Conservation (phyloP, 1,140 invertebrate species). For the Procambarus virginalis region DNA sequence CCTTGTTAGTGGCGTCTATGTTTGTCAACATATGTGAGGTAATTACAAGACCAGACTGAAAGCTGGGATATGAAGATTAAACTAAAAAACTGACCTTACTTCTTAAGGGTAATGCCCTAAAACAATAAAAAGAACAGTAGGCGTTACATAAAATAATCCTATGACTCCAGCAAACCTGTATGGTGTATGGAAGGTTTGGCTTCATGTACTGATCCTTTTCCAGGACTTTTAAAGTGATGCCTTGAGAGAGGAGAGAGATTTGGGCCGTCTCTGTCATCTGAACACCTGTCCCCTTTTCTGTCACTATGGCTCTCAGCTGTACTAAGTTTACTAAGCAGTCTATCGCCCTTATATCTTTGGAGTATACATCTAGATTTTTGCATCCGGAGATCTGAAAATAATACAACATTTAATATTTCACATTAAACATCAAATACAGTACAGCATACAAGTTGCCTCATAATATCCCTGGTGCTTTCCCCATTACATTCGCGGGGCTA, state of each 20-base stretch:
- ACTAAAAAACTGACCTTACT: neutral
- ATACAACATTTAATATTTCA: neutral
- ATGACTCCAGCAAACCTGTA: neutral
- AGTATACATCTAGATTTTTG: neutral
- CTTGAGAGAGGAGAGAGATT: neutral
- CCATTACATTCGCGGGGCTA: too few species aligned
- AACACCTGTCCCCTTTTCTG: slow-evolving; percentile 15
- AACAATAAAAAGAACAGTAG: neutral
- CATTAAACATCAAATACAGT: neutral
- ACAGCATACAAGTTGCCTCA: neutral
- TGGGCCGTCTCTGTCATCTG: neutral
- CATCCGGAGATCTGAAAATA: slow-evolving; percentile 4
- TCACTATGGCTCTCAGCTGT: neutral
- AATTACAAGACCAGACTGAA: neutral
- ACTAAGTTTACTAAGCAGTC: neutral
- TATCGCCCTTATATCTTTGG: neutral
- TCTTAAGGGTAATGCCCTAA: neutral
- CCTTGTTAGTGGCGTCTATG: too few species aligned
- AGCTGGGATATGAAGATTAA: neutral
- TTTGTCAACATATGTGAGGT: too few species aligned
- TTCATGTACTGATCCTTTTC: slow-evolving; percentile 21
- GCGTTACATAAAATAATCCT: neutral
- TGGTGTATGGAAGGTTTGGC: slow-evolving; percentile 17
- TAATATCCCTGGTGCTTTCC: too few species aligned
- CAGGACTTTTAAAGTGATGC: neutral